Conservation (phyloP, 2,888 invertebrate species). For the Himalopsyche tibetana region DNA sequence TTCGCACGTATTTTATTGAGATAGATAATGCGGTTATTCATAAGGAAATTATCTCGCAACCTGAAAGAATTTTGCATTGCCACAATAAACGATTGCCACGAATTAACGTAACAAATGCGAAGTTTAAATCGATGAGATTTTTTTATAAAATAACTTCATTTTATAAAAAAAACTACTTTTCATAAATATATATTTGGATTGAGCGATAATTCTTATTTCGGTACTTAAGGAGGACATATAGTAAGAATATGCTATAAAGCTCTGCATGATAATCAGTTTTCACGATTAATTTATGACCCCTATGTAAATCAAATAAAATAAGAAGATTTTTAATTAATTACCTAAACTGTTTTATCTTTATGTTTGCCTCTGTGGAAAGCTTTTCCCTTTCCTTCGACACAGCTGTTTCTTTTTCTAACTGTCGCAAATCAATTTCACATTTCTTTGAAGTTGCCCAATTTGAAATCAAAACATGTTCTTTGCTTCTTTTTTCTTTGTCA, state of each 20-base stretch:
- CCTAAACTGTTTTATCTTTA: slow-evolving; percentile 64
- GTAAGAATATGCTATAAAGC: too few species aligned
- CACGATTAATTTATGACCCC: neutral
- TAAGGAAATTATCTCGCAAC: slow-evolving; percentile 52
- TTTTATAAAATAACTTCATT: too few species aligned
- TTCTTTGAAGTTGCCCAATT: slow-evolving; percentile 57
- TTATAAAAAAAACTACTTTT: too few species aligned
- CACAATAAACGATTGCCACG: too few species aligned
- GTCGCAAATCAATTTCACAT: slow-evolving; percentile 47
- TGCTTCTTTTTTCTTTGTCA: neutral
- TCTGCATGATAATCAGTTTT: too few species aligned
- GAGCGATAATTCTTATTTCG: too few species aligned
- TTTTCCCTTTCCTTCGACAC: slow-evolving; percentile 47
- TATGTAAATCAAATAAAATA: neutral
- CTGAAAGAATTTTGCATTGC: slow-evolving; percentile 37
- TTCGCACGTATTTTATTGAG: slow-evolving; percentile 51
- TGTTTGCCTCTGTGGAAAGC: slow-evolving; percentile 53
- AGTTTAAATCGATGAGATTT: too few species aligned
- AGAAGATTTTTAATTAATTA: slow-evolving; percentile 2
- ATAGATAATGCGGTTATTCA: slow-evolving; percentile 43
- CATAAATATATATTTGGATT: too few species aligned
- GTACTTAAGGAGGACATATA: too few species aligned
- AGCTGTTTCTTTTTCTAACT: slow-evolving; percentile 45
- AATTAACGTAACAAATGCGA: too few species aligned
- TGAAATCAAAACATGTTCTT: slow-evolving; percentile 48